A percentile compares a stretch with the other conserved stretches of the same genome.
Evolutionary conservation across 2,888 invertebrate genomes (phyloP).

Genomic region (Antheraea assamensis): DNA sequence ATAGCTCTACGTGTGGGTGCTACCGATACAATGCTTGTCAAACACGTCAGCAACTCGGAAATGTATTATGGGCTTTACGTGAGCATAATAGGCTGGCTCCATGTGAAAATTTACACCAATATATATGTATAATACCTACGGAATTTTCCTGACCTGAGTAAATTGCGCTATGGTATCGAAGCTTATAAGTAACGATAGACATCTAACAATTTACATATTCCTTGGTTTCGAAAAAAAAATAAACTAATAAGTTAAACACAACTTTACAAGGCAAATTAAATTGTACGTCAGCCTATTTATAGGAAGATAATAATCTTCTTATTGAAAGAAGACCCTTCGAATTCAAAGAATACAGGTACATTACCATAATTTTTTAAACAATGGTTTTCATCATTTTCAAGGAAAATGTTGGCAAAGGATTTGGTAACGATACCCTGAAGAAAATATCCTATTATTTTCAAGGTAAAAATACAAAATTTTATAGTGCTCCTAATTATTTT

Average conservation of each 20-base stretch:
- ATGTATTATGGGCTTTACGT: slow-evolving; percentile 40
- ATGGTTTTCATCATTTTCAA: neutral
- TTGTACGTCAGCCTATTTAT: neutral
- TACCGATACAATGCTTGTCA: slow-evolving; percentile 44
- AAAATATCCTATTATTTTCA: neutral
- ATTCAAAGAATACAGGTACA: neutral
- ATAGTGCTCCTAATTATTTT: neutral
- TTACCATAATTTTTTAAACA: neutral
- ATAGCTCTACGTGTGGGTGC: slow-evolving; percentile 11
- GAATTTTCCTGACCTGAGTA: slow-evolving; percentile 28
- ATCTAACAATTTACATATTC: slow-evolving; percentile 31
- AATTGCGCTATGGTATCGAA: slow-evolving; percentile 29
- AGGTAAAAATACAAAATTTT: neutral
- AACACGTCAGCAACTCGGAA: slow-evolving; percentile 41
- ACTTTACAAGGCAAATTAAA: neutral
- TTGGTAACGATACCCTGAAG: neutral
- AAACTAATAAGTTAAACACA: slow-evolving; percentile 20
- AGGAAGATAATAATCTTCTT: neutral
- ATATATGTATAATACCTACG: slow-evolving; percentile 36
- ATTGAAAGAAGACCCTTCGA: neutral
- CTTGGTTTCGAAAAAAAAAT: slow-evolving; percentile 2
- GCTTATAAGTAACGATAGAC: slow-evolving; percentile 36
- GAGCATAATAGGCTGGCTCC: slow-evolving; percentile 37
- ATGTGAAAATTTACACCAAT: slow-evolving; percentile 39
- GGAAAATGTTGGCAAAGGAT: neutral